Evolutionary conservation across 1,140 invertebrate species (phyloP), one percentile per base, ranked within the genome.

Genomic region (Drosophila murphyi): DNA sequence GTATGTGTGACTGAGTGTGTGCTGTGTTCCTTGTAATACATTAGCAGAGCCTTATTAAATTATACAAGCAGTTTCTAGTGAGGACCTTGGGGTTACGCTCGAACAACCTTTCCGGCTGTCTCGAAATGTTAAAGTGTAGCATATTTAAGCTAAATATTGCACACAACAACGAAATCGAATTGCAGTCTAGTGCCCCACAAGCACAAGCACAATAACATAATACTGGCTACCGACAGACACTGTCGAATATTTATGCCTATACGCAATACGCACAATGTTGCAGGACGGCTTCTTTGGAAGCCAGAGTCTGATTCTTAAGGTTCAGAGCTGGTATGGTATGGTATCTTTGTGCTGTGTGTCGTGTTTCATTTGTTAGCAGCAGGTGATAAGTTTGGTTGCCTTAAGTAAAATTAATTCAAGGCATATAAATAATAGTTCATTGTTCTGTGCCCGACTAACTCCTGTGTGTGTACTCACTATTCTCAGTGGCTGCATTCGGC

Each of bases 111-210:
- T 68, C 72, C 61, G 67, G 50, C 59, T 76, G 62, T 72, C 76
- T 63, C 55, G 54, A 34, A 65, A 80, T 88, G 80, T 83, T 82
- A 78, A 86, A 73, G 76, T 77, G 76, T 88, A 64, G 82, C 80
- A 87, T 83, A 88, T 87, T 83, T 88, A 65, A 80, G 80, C 80
- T 89, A 80, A 87, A 89, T 83, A 88, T 88, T 88, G 80, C 80
- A 80, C 20, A 80, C 83, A 65, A 82, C 59, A 20, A 76, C 76
- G 76, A 48, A 78, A 64, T 79, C 76, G 82, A 82, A 47, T 79
- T 88, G 82, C 83, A 88, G 48, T 88, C 20, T 20, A 20, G 0
- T 72, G 54, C 79, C 43, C 10, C 39, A 63, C 10, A 48, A 8
- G 6, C 6, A 20, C 4, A n/a, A n/a, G n/a, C n/a, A 57, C 28